Base-by-base conservation (phyloP, 2,113 vertebrate species). In the Hippocampus comes region DNA sequence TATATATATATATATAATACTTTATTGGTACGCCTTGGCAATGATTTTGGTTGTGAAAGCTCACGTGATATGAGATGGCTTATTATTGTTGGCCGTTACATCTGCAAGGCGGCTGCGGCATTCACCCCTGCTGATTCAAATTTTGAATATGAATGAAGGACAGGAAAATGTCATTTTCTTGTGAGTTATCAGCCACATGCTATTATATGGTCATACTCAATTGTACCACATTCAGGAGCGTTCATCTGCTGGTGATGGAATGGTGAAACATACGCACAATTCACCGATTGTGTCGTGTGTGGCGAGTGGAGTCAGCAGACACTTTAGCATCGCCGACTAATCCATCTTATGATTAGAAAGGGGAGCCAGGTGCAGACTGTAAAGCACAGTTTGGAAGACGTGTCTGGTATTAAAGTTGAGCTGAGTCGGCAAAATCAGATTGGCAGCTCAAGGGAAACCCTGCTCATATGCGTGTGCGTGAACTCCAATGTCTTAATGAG, bases 351-450 rank as follows among this genome's bases (percentile, higher is more conserved):
- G 80, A 77, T 56, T 56, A 56, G 53, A 70, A 74, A 25, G 48
- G 73, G 48, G 48, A 65, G 67, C 56, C 75, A 20, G 14, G 15
- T 27, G 17, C 59, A 69, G 63, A 67, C 63, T 48, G 71, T 70
- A 68, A 74, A 81, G 60, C 70, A 82, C 70, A 63, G 70, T 71
- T 69, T 79, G 73, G 68, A 68, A 68, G 79, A 73, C 68, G 72
- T 80, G 74, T 77, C 80, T 84, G 70, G 65, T 78, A 57, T 80
- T 61, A 76, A 84, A 63, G 64, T 83, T 85, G 71, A 75, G 89
- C 79, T 84, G 89, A 89, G 83, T 89, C 84, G 84, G 86, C 76
- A 63, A 76, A 81, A 78, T 78, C 70, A n/a, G 73, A 82, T 70
- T 49, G 59, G 53, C 75, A 76, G 76, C 73, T 85, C 59, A 73